Percentiles rank a stretch among this genome's conserved stretches.
Evolutionary conservation across 2,113 vertebrate genomes (phyloP).

Genomic region (Tachuris rubrigastra): DNA sequence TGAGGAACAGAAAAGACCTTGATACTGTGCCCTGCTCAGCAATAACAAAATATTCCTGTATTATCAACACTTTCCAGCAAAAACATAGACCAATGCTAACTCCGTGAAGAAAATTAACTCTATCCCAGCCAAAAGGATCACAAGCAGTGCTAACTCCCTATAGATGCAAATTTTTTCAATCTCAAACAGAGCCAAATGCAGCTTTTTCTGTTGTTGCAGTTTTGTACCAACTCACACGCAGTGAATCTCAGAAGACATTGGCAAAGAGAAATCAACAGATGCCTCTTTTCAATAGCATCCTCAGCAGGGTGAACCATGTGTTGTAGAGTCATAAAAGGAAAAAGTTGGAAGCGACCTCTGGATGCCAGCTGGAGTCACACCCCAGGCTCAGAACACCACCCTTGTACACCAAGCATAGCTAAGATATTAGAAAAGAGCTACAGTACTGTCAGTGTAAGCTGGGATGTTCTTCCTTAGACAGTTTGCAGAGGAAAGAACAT

Average conservation of each 20-base stretch:
- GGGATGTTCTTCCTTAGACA: not conserved
- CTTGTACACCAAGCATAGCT: not conserved
- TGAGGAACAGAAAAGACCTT: not conserved
- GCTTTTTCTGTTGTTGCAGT: not conserved
- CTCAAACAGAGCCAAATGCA: not conserved
- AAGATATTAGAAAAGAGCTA: not conserved
- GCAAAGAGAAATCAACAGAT: not conserved
- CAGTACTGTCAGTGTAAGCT: not conserved
- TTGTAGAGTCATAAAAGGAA: not conserved
- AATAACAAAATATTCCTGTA: not conserved
- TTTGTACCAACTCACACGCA: not conserved
- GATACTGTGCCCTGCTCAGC: not conserved
- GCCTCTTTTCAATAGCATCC: not conserved
- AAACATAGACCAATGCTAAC: accelerated
- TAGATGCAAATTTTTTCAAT: not conserved
- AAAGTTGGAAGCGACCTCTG: not conserved
- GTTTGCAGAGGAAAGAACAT: not conserved
- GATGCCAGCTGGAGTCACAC: no score
- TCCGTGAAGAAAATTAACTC: not conserved
- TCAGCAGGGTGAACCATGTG: not conserved
- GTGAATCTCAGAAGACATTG: not conserved
- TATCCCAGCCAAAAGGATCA: not conserved
- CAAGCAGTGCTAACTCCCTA: not conserved
- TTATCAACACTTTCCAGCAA: not conserved
- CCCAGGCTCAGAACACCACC: not conserved